A percentile compares a stretch with the other conserved stretches of the same genome.
Conservation (phyloP, 2,888 invertebrate species). For the Selenia dentaria region DNA sequence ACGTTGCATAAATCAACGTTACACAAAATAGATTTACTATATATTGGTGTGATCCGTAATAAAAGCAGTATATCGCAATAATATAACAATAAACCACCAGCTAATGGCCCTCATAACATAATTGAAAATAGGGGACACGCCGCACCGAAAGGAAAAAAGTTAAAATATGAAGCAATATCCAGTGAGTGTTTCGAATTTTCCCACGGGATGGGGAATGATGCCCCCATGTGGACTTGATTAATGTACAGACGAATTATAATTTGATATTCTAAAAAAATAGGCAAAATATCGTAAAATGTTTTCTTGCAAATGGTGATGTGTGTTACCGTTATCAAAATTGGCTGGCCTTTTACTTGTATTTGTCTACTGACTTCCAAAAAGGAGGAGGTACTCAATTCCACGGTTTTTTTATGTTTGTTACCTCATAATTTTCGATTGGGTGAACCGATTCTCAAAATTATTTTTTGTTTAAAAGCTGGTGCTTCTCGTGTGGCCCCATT, state of each 20-base stretch:
- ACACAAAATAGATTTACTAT: too few relatives aligned
- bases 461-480: too few relatives aligned
- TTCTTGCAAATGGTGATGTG: not conserved
- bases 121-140: constrained; percentile 29
- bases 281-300: constrained; percentile 3
- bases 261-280: constrained; percentile 9
- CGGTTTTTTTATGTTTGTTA: too few relatives aligned
- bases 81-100: constrained; percentile 25
- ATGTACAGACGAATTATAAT: constrained; percentile 19
- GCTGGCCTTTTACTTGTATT: too few relatives aligned
- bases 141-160: constrained; percentile 18
- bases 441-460: too few relatives aligned
- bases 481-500: too few relatives aligned
- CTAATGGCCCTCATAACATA: constrained; percentile 36
- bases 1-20: too few relatives aligned
- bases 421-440: too few relatives aligned
- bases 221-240: constrained; percentile 28
- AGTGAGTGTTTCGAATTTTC: constrained; percentile 42
- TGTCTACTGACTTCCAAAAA: too few relatives aligned
- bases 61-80: constrained; percentile 8
- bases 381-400: too few relatives aligned
- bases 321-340: constrained; percentile 1
- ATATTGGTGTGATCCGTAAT: too few relatives aligned
- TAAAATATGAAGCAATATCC: constrained; percentile 45
- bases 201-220: constrained; percentile 43